These are phyloP conservation scores for Arge pagana DNA, from an alignment of 2,888 invertebrate species.

Conservation along the genomic window DNA sequence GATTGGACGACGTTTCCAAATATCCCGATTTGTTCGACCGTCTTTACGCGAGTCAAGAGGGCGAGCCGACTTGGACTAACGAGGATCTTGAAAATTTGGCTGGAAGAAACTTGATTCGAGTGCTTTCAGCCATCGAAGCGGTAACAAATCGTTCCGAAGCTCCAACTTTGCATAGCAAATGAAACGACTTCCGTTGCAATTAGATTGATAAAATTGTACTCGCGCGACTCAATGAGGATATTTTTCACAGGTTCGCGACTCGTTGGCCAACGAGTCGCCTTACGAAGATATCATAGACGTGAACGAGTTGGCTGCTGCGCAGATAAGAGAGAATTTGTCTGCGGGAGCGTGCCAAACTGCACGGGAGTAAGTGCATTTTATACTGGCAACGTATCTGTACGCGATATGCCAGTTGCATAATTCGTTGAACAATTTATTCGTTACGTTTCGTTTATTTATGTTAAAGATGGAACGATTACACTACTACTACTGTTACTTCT, in stretches of 20 bases:
- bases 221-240: background rate
- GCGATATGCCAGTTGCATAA: no score
- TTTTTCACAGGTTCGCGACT: conserved; percentile 40
- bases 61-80: conserved; percentile 54
- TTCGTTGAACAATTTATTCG: conserved; percentile 1
- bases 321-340: conserved; percentile 30
- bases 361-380: conserved; percentile 38
- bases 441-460: conserved; percentile 4
- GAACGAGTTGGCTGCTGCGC: conserved; percentile 38
- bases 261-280: conserved; percentile 32
- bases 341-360: conserved; percentile 46
- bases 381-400: no score
- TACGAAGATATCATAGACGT: conserved; percentile 39
- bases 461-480: conserved; percentile 22
- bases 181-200: background rate
- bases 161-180: background rate
- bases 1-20: conserved; percentile 61
- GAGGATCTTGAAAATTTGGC: conserved; percentile 60
- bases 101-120: conserved; percentile 59
- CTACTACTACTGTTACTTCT: background rate
- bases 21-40: conserved; percentile 61
- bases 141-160: conserved; percentile 21
- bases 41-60: conserved; percentile 41
- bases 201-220: background rate
- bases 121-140: conserved; percentile 55